These are phyloP conservation scores for Phytoseiulus persimilis DNA, from an alignment of 2,888 invertebrate genomes.

Conservation along the genomic window DNA sequence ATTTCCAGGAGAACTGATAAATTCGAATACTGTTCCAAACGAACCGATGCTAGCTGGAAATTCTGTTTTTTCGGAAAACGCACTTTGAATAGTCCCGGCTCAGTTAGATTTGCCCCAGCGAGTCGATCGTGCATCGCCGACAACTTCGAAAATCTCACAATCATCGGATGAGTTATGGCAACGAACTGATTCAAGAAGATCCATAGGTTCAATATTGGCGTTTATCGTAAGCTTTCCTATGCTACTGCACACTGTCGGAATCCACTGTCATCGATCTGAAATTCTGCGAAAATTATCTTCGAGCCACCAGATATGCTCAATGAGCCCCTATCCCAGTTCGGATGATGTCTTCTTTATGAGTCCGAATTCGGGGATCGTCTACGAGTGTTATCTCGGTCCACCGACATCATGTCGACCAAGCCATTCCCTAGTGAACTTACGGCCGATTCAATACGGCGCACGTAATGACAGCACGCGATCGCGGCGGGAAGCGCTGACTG, in stretches of 20 bases:
- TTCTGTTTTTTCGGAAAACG: too few species aligned
- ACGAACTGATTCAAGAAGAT: not conserved
- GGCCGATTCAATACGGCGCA: not conserved
- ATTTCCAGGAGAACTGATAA: too few species aligned
- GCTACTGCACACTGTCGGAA: not conserved
- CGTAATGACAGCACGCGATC: not conserved
- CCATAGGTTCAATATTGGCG: not conserved
- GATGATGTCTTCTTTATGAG: not conserved
- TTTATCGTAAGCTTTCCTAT: not conserved
- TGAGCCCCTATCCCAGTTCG: not conserved
- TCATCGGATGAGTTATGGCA: not conserved
- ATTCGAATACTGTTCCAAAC: too few species aligned
- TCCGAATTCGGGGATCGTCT: not conserved
- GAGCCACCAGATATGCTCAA: not conserved
- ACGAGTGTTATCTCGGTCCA: not conserved
- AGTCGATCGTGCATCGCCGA: not conserved
- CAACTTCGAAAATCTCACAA: not conserved
- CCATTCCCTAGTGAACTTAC: not conserved
- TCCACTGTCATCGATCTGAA: not conserved
- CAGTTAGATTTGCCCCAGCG: too few species aligned
- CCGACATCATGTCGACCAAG: not conserved
- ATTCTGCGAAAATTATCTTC: not conserved
- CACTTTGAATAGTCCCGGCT: too few species aligned
- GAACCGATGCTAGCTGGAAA: too few species aligned
- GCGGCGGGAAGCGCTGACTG: not conserved